A percentile compares a stretch with the other conserved stretches of the same genome.
Conservation (phyloP, 2,888 invertebrate genomes). For the Himalopsyche kuldschensis region DNA sequence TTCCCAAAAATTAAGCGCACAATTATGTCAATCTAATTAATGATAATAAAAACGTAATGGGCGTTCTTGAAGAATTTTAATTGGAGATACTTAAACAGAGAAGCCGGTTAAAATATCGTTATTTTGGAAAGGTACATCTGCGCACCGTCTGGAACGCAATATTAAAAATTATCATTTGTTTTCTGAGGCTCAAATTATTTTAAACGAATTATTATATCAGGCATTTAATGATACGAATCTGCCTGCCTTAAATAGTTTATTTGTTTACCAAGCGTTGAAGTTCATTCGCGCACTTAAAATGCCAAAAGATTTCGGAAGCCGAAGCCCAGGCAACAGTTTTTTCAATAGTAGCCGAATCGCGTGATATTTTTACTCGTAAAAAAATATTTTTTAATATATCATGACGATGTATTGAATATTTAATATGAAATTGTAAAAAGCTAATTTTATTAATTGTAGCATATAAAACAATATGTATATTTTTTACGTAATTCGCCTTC, state of each 20-base stretch:
- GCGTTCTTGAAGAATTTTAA: neutral
- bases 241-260: too few species aligned
- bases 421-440: too few species aligned
- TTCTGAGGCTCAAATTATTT: neutral
- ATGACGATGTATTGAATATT: too few species aligned
- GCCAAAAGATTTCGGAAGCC: too few species aligned
- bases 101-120: neutral
- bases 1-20: neutral
- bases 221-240: too few species aligned
- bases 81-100: neutral
- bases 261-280: too few species aligned
- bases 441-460: neutral
- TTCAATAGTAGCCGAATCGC: too few species aligned
- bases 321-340: too few species aligned
- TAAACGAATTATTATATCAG: neutral
- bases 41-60: neutral
- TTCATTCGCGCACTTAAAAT: too few species aligned
- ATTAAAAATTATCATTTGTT: neutral
- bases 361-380: too few species aligned
- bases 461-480: neutral
- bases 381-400: too few species aligned
- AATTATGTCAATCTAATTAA: neutral
- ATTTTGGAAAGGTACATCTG: neutral
- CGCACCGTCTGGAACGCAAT: neutral
- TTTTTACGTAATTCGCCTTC: too few species aligned